These are phyloP conservation scores for Idaea straminata DNA, from an alignment of 2,888 invertebrate species.

Conservation along the genomic window DNA sequence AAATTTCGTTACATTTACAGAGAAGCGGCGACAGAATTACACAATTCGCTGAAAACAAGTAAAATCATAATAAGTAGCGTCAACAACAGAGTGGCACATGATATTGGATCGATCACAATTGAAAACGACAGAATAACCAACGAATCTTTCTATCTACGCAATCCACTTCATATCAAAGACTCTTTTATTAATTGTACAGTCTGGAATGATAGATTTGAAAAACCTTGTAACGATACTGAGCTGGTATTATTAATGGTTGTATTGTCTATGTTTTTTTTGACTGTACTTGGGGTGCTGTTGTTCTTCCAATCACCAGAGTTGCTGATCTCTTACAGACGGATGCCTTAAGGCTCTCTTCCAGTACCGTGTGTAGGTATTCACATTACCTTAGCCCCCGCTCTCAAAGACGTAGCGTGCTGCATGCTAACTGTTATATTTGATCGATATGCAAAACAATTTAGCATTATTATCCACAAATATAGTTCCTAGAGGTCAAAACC, in stretches of 20 bases:
- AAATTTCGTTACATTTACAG: background rate
- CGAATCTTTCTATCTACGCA: background rate
- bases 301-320: slow-evolving; percentile 16
- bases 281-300: slow-evolving; percentile 28
- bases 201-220: slow-evolving; percentile 23
- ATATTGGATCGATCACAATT: background rate
- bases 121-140: background rate
- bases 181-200: slow-evolving; percentile 4
- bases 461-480: no score
- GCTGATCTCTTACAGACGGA: background rate
- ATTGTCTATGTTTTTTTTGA: slow-evolving; percentile 19
- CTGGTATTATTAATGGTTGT: slow-evolving; percentile 27
- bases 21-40: background rate
- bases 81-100: background rate
- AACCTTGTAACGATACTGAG: slow-evolving; percentile 29
- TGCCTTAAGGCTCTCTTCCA: background rate
- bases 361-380: no score
- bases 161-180: background rate
- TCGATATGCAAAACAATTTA: no score
- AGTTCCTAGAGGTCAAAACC: no score
- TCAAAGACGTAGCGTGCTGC: no score
- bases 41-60: background rate
- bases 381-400: no score
- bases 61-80: background rate
- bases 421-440: no score